Base-by-base conservation (phyloP, 2,797 vertebrate genomes). In the Aselliscus stoliczkanus region DNA sequence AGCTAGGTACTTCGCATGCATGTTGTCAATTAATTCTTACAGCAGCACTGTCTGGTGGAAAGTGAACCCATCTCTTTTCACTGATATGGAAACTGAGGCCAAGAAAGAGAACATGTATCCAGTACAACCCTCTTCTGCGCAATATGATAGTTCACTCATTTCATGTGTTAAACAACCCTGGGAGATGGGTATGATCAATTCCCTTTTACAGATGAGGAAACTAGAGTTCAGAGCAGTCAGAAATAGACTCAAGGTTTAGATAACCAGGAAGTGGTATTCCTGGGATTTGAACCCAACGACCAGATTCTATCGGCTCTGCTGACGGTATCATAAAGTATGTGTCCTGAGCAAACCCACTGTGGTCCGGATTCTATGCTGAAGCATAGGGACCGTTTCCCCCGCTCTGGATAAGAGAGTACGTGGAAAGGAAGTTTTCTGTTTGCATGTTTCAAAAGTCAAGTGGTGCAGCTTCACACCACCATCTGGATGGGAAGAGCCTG, bases 401-500 rank as follows among this genome's bases (percentile, higher is more conserved):
- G 2, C 52, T 14, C 77, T 11, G 42, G 15, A 3, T 7, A 18
- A 1, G 7, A 15, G 29, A 0, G 2, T 0, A 34, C 8, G 23
- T 1, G 17, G 65, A 25, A 7, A 23, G 20, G 54, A 56, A 44
- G 42, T 56, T n/a, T 29, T 88, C 29, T 8, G 3, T 60, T 60
- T 72, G 54, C 85, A 86, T 47, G 37, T 77, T 90, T 72, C 90
- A 86, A 90, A 97, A 96, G 75, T 79, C 94, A 93, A 95, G 88
- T 79, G 85, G 25, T 12, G 9, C 47, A 29, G 29, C 42, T 34
- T 87, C 39, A 10, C 5, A 34, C n/a, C 56, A 27, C 80, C 76
- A 67, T 90, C 54, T 79, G 93, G 58, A 44, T 17, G 34, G 67
- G 56, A 73, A 90, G 44, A 64, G 37, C 31, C 39, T n/a, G 7